These are phyloP conservation scores for Crematogaster levior DNA, from an alignment of 2,888 invertebrate species.

Conservation along the genomic window DNA sequence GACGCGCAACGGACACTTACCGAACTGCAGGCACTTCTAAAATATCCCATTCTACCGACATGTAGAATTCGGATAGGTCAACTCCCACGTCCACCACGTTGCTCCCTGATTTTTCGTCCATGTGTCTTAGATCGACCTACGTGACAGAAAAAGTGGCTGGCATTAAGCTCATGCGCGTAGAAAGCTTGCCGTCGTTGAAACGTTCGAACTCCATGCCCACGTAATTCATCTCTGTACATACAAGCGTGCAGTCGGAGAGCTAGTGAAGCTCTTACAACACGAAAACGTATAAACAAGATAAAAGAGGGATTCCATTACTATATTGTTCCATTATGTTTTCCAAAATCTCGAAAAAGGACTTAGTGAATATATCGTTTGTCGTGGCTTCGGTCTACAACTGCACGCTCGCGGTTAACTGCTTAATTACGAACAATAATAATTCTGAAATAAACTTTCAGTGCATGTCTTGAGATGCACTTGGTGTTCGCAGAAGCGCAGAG, in stretches of 20 bases:
- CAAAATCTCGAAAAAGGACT: background rate
- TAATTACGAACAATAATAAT: slow-evolving; percentile 74
- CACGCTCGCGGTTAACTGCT: slow-evolving; percentile 66
- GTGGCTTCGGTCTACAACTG: slow-evolving; percentile 33
- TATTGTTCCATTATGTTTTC: background rate
- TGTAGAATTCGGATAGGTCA: slow-evolving; percentile 98
- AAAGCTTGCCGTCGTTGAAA: slow-evolving; percentile 42
- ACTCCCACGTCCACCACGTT: slow-evolving; percentile 97
- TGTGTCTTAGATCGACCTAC: slow-evolving; percentile 96
- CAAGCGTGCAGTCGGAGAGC: slow-evolving; percentile 61
- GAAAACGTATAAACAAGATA: background rate
- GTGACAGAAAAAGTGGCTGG: slow-evolving; percentile 64
- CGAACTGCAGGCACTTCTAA: slow-evolving; percentile 97
- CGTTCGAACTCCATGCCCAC: slow-evolving; percentile 73
- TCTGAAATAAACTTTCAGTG: slow-evolving; percentile 71
- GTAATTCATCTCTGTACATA: slow-evolving; percentile 65
- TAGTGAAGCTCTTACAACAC: background rate
- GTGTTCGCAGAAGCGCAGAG: slow-evolving; percentile 76
- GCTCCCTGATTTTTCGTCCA: slow-evolving; percentile 96
- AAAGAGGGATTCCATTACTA: background rate
- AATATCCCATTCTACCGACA: slow-evolving; percentile 99
- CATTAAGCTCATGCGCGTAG: slow-evolving; percentile 40
- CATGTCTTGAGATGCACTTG: slow-evolving; percentile 77
- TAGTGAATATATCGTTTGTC: background rate
- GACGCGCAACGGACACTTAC: slow-evolving; percentile 86